A percentile compares a stretch with the other conserved stretches of the same genome.
phyloP scores from a whole-genome alignment of 2,888 invertebrate genomes.

The Melanostoma mellinum region DNA sequence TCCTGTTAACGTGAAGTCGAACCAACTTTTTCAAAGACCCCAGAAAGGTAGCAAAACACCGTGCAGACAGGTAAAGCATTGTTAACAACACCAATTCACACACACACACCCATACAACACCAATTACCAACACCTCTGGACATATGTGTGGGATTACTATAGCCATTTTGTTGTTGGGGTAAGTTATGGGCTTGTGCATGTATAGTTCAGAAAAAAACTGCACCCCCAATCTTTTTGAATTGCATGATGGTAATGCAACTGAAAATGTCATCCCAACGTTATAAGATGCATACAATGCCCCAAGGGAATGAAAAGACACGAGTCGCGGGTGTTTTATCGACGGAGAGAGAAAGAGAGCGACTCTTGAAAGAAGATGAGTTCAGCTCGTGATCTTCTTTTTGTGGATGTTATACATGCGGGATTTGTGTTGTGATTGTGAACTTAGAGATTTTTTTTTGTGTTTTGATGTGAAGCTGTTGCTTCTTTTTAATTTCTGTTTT shows the following conservation, averaged over 20 bases:
- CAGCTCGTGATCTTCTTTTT: conserved; percentile 58
- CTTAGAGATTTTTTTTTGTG: conserved; percentile 32
- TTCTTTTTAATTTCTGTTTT: conserved; percentile 5
- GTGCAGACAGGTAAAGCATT: conserved; percentile 53
- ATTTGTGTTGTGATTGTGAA: conserved; percentile 65
- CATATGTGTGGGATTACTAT: conserved; percentile 58
- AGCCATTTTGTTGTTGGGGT: conserved; percentile 39
- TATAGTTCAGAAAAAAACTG: conserved; percentile 47
- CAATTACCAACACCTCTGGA: conserved; percentile 1
- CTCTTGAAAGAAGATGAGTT: conserved; percentile 60
- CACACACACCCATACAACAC: conserved; percentile 13
- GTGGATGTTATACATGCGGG: conserved; percentile 64
- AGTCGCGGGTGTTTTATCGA: conserved; percentile 44
- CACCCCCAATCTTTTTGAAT: conserved; percentile 56
- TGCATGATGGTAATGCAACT: conserved; percentile 46
- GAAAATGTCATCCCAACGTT: conserved; percentile 60
- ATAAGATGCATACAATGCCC: conserved; percentile 20
- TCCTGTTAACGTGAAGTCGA: conserved; percentile 14
- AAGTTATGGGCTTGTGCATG: conserved; percentile 52
- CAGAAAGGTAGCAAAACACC: conserved; percentile 48
- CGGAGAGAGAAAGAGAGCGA: conserved; percentile 7
- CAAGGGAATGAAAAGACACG: conserved; percentile 18
- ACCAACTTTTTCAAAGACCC: conserved; percentile 13
- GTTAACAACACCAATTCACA: conserved; percentile 43
- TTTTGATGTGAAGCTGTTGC: background rate